Base-by-base conservation (phyloP, 2,888 invertebrate species). In the Linnaemya vulpina region DNA sequence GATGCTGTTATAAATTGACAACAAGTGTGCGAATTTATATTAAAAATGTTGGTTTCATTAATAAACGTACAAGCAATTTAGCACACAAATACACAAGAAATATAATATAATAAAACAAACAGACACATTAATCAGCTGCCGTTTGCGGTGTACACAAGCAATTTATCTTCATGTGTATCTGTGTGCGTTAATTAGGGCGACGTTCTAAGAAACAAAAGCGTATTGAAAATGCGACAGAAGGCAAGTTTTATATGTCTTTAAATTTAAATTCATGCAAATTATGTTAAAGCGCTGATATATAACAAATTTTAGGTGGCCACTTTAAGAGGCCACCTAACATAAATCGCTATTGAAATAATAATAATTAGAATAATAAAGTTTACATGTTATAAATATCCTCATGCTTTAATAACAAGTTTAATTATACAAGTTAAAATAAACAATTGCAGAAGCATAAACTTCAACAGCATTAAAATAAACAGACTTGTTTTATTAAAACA, bases 11-110 rank as follows among this genome's bases (percentile, higher is more conserved):
- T 89, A 89, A 90, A 89, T 89, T 86, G 89, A 77, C 87, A 88
- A 88, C 89, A 89, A 88, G 87, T 90, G 90, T 88, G 87, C 85
- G 71, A 85, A 87, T 86, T 85, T 79, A 75, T 71, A 65, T 84
- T 40, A 73, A 65, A 30, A 71, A 70, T 51, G 15, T 35, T 35
- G 49, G 20, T 49, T 70, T 78, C 30, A 46, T 58, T 30, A 40
- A 67, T 15, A 43, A 20, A 40, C 25, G 51, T 10, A 62, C 10
- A 70, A 60, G 53, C 9, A 11, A 25, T n/a, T n/a, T 8, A 15
- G 7, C 25, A 70, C 11, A 40, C n/a, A 10, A 20, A 10, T 13
- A 13, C 38, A 51, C n/a, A 35, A 17, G 11, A 35, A n/a, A 46
- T 13, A 30, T 13, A 30, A 25, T 30, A 35, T 13, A 17, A 25